A percentile compares a stretch with the other conserved stretches of the same genome.
phyloP scores from a whole-genome alignment of 2,797 vertebrate species.

The Cygnus olor region DNA sequence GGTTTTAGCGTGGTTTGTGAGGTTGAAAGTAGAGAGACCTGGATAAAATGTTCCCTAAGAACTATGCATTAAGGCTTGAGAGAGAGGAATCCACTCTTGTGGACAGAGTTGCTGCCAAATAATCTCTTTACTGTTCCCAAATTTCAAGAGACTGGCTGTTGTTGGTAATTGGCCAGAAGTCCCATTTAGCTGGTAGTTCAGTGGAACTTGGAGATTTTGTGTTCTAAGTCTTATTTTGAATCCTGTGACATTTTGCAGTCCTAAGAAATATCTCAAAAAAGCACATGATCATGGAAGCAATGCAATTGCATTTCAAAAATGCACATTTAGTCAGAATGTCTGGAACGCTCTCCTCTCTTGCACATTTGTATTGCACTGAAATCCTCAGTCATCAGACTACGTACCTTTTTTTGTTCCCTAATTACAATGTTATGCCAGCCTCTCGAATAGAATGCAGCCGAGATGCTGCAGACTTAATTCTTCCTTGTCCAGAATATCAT shows the following conservation, averaged over 20 bases:
- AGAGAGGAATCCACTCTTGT: not conserved
- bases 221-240: not conserved
- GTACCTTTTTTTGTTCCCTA: not conserved
- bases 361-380: accelerated
- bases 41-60: not conserved
- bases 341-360: not conserved
- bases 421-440: not conserved
- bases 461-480: not conserved
- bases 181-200: not conserved
- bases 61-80: not conserved
- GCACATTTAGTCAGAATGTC: not conserved
- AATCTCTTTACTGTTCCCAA: not conserved
- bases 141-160: not conserved
- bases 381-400: not conserved
- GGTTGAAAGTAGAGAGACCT: not conserved
- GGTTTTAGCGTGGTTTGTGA: not conserved
- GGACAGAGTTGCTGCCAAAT: not conserved
- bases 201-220: not conserved
- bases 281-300: not conserved
- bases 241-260: not conserved
- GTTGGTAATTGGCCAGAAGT: not conserved
- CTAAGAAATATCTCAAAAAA: not conserved
- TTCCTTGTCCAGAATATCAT: not conserved
- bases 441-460: not conserved
- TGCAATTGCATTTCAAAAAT: not conserved